These are phyloP conservation scores for Callimorpha dominula DNA, from an alignment of 2,888 invertebrate species.

Conservation along the genomic window DNA sequence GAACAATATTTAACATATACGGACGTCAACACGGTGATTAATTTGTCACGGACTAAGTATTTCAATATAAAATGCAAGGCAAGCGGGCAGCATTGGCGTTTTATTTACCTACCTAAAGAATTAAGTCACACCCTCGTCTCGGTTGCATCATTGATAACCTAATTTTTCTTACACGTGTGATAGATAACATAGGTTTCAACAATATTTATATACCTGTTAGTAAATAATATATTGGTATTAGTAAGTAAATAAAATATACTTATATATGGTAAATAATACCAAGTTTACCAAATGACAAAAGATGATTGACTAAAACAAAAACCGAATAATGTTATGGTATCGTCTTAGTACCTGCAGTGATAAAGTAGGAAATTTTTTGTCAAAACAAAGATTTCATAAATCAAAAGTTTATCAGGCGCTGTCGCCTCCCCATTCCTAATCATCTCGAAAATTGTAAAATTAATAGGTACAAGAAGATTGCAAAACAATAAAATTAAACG, in stretches of 20 bases:
- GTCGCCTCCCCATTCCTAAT: not conserved
- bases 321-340: not conserved
- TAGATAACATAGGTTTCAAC: not conserved
- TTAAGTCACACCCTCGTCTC: not conserved
- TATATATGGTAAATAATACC: too few relatives aligned
- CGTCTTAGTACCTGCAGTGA: not conserved
- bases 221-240: not conserved
- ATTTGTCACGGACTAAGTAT: not conserved
- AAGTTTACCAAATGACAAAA: not conserved
- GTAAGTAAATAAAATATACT: too few relatives aligned
- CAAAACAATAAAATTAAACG: not conserved
- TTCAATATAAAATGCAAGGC: not conserved
- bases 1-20: not conserved
- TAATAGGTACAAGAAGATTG: not conserved
- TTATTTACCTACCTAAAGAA: not conserved
- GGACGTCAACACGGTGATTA: not conserved
- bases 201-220: not conserved
- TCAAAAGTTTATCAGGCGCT: constrained; percentile 19
- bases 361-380: not conserved
- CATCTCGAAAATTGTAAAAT: not conserved
- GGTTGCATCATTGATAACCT: constrained; percentile 1
- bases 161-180: not conserved
- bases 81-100: not conserved
- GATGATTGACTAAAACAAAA: not conserved
- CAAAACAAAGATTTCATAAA: constrained; percentile 9